Base-by-base conservation (phyloP, 2,797 vertebrate species). In the Agapornis canus region DNA sequence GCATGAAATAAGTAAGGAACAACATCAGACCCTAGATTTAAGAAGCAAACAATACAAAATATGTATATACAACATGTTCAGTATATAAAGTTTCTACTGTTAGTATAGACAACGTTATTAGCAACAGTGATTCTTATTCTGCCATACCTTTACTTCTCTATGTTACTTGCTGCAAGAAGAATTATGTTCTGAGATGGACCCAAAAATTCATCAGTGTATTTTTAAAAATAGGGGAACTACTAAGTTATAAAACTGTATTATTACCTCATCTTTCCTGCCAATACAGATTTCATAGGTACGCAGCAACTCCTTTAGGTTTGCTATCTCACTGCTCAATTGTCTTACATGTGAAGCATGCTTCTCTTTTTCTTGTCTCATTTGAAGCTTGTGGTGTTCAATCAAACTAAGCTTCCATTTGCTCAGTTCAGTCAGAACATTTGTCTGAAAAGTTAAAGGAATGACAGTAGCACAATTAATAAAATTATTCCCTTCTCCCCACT, bases 231-330 rank as follows among this genome's bases (percentile, higher is more conserved):
- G 13, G 81, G 15, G 7, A 89, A 94, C 78, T 64, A 42, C 60
- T 73, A 61, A n/a, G 93, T 79, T 68, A 72, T 49, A 60, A 83
- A 95, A 90, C 4, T 39, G 15, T 83, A 59, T 23, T 37, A 86
- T 68, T 93, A 99, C 99, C 99, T 99, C 98, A 79, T 99, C 99
- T 97, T 99, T 99, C 86, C 98, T 98, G 76, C 98, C 97, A 96
- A 98, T 96, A 83, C 99, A 99, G 10, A 98, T 97, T 97, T 99
- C 98, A 1, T 98, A 99, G 43, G 98, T 98, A 61, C 96, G 98
- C 10, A 99, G 97, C 60, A 99, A 96, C 64, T 98, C 98, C 97
- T 99, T 99, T 64, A 99, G 93, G 82, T 97, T 97, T 80, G 97
- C 97, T 47, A 98, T 86, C 96, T 99, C 98, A 66, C 95, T 97